Base-by-base conservation (phyloP, 2,797 vertebrate species). In the Onychomys leucogaster region DNA sequence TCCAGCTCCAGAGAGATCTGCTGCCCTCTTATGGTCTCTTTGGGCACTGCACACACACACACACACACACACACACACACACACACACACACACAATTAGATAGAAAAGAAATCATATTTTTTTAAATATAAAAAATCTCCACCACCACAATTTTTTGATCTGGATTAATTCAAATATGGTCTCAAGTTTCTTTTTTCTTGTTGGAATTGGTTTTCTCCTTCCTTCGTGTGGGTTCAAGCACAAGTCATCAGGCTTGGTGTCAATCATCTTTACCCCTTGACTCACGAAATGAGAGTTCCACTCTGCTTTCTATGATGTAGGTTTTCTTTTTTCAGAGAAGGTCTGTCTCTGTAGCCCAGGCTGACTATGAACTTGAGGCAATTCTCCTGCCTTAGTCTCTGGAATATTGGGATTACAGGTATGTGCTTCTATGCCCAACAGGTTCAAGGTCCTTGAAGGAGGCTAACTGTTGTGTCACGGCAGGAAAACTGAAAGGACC, bases 391-490 rank as follows among this genome's bases (percentile, higher is more conserved):
- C n/a, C 52, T 89, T 21, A 43, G 69, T 41, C 37, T 59, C 55
- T 19, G 29, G 11, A 59, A 49, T 32, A 2, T 37, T 34, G 55
- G 71, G 37, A 76, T 89, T 59, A 25, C 55, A 76, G 55, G 29
- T 76, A 23, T 4, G 2, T 43, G 55, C 52, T 29, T 34, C 29
- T 7, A 34, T 43, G 17, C 19, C 49, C 57, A 43, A 17, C 27
- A 89, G 37, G 67, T 27, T 57, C n/a, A 57, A 73, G 49, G 55
- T 29, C n/a, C 57, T 55, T n/a, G 27, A 69, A 14, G 77, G 23
- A 13, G 6, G 4, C 12, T 29, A 49, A 8, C 46, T 4, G 5
- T 11, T 3, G 32, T 10, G 41, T n/a, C 3, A 21, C 76, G 3
- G 23, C 7, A 83, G 89, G 82, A 4, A 55, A 34, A n/a, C 19